Evolutionary conservation across 1,140 invertebrate genomes (phyloP), one percentile per base, ranked within the genome.

Genomic region (Trypoxylus dichotomus): DNA sequence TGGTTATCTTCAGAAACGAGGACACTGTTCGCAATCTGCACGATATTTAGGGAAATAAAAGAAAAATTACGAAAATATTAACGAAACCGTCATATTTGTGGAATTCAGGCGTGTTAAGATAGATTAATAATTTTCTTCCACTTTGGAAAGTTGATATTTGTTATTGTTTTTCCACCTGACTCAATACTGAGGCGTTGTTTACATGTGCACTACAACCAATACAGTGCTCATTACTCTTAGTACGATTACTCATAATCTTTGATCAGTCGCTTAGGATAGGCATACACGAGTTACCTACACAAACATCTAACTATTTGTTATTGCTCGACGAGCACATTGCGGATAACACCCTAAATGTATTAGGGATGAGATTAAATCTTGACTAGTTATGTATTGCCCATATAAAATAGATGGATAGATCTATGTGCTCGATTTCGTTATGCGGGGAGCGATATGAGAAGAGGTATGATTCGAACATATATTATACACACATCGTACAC

Each of bases 271-370:
- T 54, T 54, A 54, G 19, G 2, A 37, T 37, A 24, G 19, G 24
- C 7, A 68, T 11, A 24, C 8, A 24, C 24, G 13, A 27, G 8
- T 68, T 68, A 68, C 24, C 10, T 24, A 68, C 21, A 24, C 21
- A 68, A 68, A 68, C 60, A 24, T 68, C 60, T 68, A 68, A 15
- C 60, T 68, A 24, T 68, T 68, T 27, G 27, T 68, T 68, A 68
- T 29, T 21, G 15, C 47, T 54, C 47, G 47, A 54, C 47, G 19
- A 15, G 47, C 47, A n/a, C 47, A 54, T 54, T 68, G 60, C 60
- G 60, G 60, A 29, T 68, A 43, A 68, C 60, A 13, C 24, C 11
- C 7, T 24, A 68, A 68, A 68, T 68, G 24, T 68, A 68, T 68
- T 68, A 27, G n/a, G n/a, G n/a, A n/a, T 8, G 60, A 68, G 60